These are phyloP conservation scores for Orthonevra nobilis DNA, from an alignment of 2,888 invertebrate genomes.

Conservation along the genomic window DNA sequence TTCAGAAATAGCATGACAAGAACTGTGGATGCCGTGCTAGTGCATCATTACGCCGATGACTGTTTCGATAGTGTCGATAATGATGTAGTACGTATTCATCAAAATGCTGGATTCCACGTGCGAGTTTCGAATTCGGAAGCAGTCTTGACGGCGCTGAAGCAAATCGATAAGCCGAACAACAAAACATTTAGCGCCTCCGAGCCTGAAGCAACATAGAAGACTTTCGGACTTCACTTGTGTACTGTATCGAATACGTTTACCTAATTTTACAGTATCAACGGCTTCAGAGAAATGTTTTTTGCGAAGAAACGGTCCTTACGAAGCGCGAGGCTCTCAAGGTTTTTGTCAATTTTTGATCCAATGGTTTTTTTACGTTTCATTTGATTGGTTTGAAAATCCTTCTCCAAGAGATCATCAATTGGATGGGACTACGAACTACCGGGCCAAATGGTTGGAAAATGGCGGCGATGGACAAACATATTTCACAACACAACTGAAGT, in stretches of 20 bases:
- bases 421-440: not conserved
- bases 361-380: not conserved
- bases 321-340: slow-evolving; percentile 18
- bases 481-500: not conserved
- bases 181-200: not conserved
- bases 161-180: not conserved
- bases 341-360: slow-evolving; percentile 16
- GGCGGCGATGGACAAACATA: not conserved
- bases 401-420: not conserved
- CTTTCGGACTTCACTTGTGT: not conserved
- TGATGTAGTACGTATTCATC: not conserved
- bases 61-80: not conserved
- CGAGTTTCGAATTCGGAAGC: not conserved
- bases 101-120: not conserved
- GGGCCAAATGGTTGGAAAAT: not conserved
- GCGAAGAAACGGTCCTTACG: slow-evolving; percentile 1
- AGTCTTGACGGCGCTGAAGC: not conserved
- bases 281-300: slow-evolving; percentile 15
- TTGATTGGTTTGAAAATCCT: not conserved
- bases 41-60: slow-evolving; percentile 72
- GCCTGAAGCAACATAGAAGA: not conserved
- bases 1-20: slow-evolving; percentile 55
- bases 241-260: not conserved
- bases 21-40: slow-evolving; percentile 64
- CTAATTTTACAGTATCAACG: slow-evolving; percentile 7